Evolutionary conservation across 92 coral and sea anemone species (phyloP).

Genomic region (Diadumene lineata): DNA sequence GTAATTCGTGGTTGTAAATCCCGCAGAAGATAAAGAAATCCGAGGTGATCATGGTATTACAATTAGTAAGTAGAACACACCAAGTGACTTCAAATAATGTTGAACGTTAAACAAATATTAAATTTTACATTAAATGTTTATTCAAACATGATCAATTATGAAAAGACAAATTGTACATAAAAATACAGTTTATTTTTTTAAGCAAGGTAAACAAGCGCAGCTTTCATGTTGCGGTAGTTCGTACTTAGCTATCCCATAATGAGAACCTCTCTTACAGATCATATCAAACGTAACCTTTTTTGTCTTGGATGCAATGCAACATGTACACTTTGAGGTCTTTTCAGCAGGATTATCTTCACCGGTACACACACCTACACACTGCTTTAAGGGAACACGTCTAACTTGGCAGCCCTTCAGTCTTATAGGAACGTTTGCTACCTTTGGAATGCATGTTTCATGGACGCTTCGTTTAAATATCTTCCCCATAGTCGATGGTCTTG

Average conservation of each 20-base stretch:
- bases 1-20: too few relatives aligned
- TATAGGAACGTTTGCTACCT: neutral
- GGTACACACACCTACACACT: slow-evolving; percentile 16
- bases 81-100: too few relatives aligned
- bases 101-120: too few relatives aligned
- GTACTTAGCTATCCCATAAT: neutral
- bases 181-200: neutral
- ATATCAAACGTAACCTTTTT: neutral
- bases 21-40: too few relatives aligned
- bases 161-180: too few relatives aligned
- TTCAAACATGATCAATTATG: too few relatives aligned
- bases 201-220: slow-evolving; percentile 33
- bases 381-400: slow-evolving; percentile 19
- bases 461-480: neutral
- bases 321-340: slow-evolving; percentile 1
- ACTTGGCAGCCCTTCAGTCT: neutral
- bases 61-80: too few relatives aligned
- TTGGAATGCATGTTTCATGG: neutral
- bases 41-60: too few relatives aligned
- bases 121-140: too few relatives aligned
- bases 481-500: neutral
- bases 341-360: slow-evolving; percentile 13
- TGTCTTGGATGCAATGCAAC: slow-evolving; percentile 17
- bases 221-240: slow-evolving; percentile 9
- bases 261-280: neutral